Percentiles rank a stretch among this genome's conserved stretches.
Evolutionary conservation across 2,888 invertebrate species (phyloP).

Genomic region (Erynnis tages): DNA sequence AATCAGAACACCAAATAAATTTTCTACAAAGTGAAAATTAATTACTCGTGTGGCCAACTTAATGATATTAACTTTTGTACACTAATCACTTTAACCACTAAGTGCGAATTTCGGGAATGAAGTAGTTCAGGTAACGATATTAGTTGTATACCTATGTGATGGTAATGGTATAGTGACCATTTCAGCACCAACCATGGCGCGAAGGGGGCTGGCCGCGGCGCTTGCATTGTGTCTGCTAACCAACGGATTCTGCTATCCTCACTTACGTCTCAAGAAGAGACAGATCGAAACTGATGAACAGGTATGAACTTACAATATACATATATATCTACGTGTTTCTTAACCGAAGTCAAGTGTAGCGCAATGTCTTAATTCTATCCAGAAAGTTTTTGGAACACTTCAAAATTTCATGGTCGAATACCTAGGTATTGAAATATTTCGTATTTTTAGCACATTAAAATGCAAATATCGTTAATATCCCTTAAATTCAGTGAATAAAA

Average conservation of each 20-base stretch:
- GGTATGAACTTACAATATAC: constrained; percentile 45
- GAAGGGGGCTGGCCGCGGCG: constrained; percentile 41
- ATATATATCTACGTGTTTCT: neutral
- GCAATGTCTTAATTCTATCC: no score
- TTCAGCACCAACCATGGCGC: constrained; percentile 51
- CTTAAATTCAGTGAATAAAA: no score
- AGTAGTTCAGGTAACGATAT: constrained; percentile 8
- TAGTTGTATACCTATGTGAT: constrained; percentile 5
- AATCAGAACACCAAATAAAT: no score
- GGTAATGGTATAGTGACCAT: constrained; percentile 24
- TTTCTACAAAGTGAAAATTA: neutral
- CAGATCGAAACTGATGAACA: constrained; percentile 35
- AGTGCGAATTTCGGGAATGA: neutral
- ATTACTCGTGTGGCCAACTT: neutral
- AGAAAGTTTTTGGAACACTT: no score
- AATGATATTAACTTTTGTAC: neutral
- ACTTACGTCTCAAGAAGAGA: constrained; percentile 36
- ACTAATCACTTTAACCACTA: neutral
- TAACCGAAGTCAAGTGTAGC: no score
- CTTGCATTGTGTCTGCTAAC: constrained; percentile 49
- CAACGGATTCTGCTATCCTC: constrained; percentile 52
- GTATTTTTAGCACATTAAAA: no score
- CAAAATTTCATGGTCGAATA: no score
- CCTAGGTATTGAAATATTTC: no score
- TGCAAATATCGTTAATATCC: no score